Evolutionary conservation across 1,140 invertebrate species (phyloP), one percentile per base, ranked within the genome.

Genomic region (Calephelis nemesis): DNA sequence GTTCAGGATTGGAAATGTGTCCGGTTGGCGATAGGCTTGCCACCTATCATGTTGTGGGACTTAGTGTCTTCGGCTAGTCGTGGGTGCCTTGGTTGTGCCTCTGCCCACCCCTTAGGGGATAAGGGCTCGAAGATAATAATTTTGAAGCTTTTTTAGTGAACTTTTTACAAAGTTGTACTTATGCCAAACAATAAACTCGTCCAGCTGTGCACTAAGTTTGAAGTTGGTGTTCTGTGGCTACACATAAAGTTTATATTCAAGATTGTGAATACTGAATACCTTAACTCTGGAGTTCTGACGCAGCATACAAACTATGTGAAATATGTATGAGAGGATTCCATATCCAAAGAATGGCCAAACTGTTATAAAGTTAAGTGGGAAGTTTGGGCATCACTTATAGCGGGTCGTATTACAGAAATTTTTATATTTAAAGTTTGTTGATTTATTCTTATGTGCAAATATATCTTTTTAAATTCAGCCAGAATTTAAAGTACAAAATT

Each of bases 281-380:
- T 39, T 60, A 30, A 12, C 58, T 60, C 58, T 10, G 39, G 39
- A 30, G 58, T 7, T 60, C 30, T 45, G 30, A 7, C 39, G 39
- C 30, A n/a, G 58, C 30, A 40, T 60, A 12, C 58, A 60, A 60
- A 60, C 58, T 60, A 40, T 40, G 39, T 60, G 58, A 60, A 60
- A 60, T 60, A 60, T 60, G 58, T 60, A 60, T 60, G 58, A 39
- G 12, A 12, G 39, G 54, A 39, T 60, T 60, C 54, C 30, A 50
- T 64, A 64, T 69, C 58, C 68, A 47, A 69, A 69, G 68, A 69
- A 68, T 62, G 67, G 48, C 47, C 60, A 49, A 69, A 63, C 58
- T 63, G 49, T 42, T 69, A 69, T 15, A 39, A 15, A n/a, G 19
- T 52, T 40, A 7, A 12, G 40, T n/a, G 6, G 5, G 11, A 67